Evolutionary conservation across 2,113 vertebrate genomes (phyloP).

Genomic region (Trichechus manatus): DNA sequence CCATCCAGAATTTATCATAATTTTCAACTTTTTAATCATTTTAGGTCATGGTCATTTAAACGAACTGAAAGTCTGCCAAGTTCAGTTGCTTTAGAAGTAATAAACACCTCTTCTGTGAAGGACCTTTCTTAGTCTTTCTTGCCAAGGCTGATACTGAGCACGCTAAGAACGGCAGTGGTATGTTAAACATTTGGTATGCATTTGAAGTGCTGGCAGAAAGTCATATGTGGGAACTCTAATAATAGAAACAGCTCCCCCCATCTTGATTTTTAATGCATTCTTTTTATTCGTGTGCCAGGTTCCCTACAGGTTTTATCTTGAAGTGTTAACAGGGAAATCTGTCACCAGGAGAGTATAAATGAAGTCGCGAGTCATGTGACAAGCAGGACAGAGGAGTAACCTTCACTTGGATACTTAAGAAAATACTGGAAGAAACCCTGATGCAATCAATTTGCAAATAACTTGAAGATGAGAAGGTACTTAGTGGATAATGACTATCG

Average conservation of each 20-base stretch:
- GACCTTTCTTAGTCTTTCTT: slow-evolving; percentile 12
- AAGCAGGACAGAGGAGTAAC: slow-evolving; percentile 52
- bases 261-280: slow-evolving; percentile 37
- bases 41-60: neutral
- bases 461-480: slow-evolving; percentile 57
- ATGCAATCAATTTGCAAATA: slow-evolving; percentile 74
- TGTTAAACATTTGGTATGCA: slow-evolving; percentile 29
- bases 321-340: slow-evolving; percentile 68
- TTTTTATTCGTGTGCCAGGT: slow-evolving; percentile 16
- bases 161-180: neutral
- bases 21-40: slow-evolving; percentile 28
- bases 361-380: slow-evolving; percentile 54
- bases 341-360: slow-evolving; percentile 60
- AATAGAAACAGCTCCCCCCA: slow-evolving; percentile 30
- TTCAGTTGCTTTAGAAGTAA: neutral
- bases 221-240: slow-evolving; percentile 2
- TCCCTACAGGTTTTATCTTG: slow-evolving; percentile 66
- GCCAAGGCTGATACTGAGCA: slow-evolving; percentile 45
- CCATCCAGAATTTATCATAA: neutral
- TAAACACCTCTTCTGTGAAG: neutral
- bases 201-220: slow-evolving; percentile 55
- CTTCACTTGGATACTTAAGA: slow-evolving; percentile 56
- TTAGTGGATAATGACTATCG: slow-evolving; percentile 70
- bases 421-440: slow-evolving; percentile 62
- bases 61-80: neutral